Evolutionary conservation across 2,888 invertebrate species (phyloP).

Genomic region (Cantharis nigra): DNA sequence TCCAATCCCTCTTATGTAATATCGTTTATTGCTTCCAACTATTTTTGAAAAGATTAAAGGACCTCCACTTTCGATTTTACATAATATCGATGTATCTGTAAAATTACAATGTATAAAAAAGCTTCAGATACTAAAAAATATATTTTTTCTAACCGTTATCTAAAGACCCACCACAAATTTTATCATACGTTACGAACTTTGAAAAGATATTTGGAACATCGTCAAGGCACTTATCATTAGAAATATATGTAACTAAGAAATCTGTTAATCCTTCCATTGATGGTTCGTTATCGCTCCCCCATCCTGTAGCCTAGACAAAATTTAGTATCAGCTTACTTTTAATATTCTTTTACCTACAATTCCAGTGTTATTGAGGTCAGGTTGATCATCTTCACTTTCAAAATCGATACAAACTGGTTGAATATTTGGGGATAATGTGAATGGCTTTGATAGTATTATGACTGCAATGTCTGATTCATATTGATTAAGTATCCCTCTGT

Average conservation of each 20-base stretch:
- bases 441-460: slow-evolving; percentile 41
- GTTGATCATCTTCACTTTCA: slow-evolving; percentile 24
- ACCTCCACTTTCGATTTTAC: slow-evolving; percentile 57
- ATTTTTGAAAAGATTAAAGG: slow-evolving; percentile 51
- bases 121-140: neutral
- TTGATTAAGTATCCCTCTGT: slow-evolving; percentile 36
- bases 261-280: slow-evolving; percentile 40
- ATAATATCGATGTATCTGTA: slow-evolving; percentile 54
- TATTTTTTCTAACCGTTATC: neutral
- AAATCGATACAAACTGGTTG: slow-evolving; percentile 50
- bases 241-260: slow-evolving; percentile 31
- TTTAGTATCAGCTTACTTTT: neutral
- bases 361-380: slow-evolving; percentile 27
- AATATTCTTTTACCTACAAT: slow-evolving; percentile 33
- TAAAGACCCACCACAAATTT: slow-evolving; percentile 46
- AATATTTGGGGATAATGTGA: slow-evolving; percentile 44
- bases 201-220: slow-evolving; percentile 23
- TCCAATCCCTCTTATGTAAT: slow-evolving; percentile 56
- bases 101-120: slow-evolving; percentile 1
- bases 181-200: slow-evolving; percentile 41
- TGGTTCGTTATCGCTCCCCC: slow-evolving; percentile 42
- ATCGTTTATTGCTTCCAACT: slow-evolving; percentile 34
- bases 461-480: slow-evolving; percentile 49
- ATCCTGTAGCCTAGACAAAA: slow-evolving; percentile 42
- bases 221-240: slow-evolving; percentile 32